These are phyloP conservation scores for Zapornia atra DNA, from an alignment of 2,113 vertebrate species.

Conservation along the genomic window DNA sequence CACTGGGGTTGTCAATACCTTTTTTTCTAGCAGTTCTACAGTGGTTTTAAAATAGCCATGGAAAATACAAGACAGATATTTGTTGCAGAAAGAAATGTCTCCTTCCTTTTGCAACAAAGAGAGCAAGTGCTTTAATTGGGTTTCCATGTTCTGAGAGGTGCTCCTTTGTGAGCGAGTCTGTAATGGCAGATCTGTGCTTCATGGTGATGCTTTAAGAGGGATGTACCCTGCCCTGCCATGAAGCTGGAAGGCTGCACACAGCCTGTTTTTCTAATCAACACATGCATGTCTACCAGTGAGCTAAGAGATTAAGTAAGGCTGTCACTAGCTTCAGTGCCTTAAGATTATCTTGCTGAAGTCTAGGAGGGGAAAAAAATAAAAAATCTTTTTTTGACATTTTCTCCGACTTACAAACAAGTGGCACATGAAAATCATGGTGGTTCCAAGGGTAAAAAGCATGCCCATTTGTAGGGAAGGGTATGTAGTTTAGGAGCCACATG, in stretches of 20 bases:
- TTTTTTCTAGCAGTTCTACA: conserved; percentile 6
- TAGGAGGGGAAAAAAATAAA: no score
- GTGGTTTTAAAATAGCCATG: conserved; percentile 3
- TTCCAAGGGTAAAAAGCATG: not conserved
- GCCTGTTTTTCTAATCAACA: not conserved
- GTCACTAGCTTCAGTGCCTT: not conserved
- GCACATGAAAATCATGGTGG: not conserved
- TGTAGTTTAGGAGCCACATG: not conserved
- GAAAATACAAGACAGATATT: not conserved
- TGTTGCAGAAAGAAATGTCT: not conserved
- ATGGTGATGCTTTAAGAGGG: not conserved
- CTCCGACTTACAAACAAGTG: not conserved
- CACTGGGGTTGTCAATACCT: conserved; percentile 24
- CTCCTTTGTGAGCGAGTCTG: not conserved
- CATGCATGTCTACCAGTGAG: not conserved
- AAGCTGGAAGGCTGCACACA: not conserved
- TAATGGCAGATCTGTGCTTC: not conserved
- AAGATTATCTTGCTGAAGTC: not conserved
- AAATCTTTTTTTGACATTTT: not conserved
- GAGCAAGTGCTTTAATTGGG: not conserved
- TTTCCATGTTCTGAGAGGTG: not conserved
- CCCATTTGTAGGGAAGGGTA: not conserved
- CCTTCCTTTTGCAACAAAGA: not conserved
- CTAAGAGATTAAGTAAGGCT: not conserved
- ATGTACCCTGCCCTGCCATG: not conserved